Conservation (phyloP, 2,888 invertebrate genomes). For the Thera obeliscata region DNA sequence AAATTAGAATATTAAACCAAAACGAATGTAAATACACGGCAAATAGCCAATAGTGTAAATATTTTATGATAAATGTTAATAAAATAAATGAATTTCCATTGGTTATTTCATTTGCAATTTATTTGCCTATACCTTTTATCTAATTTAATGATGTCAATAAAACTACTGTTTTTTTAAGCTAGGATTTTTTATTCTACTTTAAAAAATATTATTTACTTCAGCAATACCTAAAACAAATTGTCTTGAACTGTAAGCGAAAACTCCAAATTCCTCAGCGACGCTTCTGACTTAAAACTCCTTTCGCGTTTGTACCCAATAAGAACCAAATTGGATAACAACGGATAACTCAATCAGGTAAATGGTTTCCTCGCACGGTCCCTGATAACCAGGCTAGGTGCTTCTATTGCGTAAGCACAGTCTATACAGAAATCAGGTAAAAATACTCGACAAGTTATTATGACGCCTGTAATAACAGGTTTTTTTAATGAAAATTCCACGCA, state of each 20-base stretch:
- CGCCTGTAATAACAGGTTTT: too few species aligned
- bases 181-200: too few species aligned
- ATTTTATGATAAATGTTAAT: slow-evolving; percentile 52
- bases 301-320: slow-evolving; percentile 30
- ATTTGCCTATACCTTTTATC: neutral
- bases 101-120: slow-evolving; percentile 35
- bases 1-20: slow-evolving; percentile 10
- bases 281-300: slow-evolving; percentile 24
- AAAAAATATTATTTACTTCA: too few species aligned
- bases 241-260: neutral
- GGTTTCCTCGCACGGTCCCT: slow-evolving; percentile 42
- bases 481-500: too few species aligned
- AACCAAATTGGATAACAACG: slow-evolving; percentile 38
- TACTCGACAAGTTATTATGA: neutral
- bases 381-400: slow-evolving; percentile 34
- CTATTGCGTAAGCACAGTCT: slow-evolving; percentile 9
- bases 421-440: neutral
- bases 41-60: slow-evolving; percentile 48
- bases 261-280: neutral
- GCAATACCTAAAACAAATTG: too few species aligned
- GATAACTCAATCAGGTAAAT: slow-evolving; percentile 47
- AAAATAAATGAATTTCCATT: slow-evolving; percentile 40
- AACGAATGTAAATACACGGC: slow-evolving; percentile 48
- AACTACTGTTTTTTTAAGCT: too few species aligned
- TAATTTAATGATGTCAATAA: neutral